Conservation (phyloP, 1,140 invertebrate species). For the Calliphora vicina region DNA sequence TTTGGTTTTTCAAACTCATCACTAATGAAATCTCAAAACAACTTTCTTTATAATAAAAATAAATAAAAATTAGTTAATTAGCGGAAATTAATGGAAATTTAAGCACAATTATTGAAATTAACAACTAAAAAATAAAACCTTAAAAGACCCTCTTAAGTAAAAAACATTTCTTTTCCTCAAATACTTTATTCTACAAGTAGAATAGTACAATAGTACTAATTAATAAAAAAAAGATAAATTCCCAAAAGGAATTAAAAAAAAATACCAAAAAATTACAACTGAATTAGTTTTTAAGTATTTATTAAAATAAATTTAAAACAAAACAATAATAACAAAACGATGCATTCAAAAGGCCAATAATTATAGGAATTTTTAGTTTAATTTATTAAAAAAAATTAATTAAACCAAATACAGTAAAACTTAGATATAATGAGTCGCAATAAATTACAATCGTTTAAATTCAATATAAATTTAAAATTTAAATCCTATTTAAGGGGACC, state of each 20-base stretch:
- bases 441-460: slow-evolving; percentile 11
- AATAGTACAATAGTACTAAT: background rate
- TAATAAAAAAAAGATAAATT: background rate
- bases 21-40: background rate
- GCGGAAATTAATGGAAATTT: background rate
- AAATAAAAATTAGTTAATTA: background rate
- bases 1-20: background rate
- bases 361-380: slow-evolving; percentile 12
- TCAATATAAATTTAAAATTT: background rate
- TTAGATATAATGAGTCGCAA: background rate
- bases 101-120: background rate
- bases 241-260: slow-evolving; percentile 2
- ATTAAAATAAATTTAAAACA: background rate
- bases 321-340: background rate
- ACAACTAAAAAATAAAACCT: background rate
- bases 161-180: background rate
- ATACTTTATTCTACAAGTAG: background rate
- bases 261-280: slow-evolving; percentile 22
- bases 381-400: background rate
- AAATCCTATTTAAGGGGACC: background rate
- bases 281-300: slow-evolving; percentile 30
- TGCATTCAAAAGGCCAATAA: slow-evolving; percentile 25
- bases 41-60: background rate
- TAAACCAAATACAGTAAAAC: background rate
- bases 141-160: background rate